Base-by-base conservation (phyloP, 64 coral and sea anemone genomes). In the Cladopsammia gracilis region DNA sequence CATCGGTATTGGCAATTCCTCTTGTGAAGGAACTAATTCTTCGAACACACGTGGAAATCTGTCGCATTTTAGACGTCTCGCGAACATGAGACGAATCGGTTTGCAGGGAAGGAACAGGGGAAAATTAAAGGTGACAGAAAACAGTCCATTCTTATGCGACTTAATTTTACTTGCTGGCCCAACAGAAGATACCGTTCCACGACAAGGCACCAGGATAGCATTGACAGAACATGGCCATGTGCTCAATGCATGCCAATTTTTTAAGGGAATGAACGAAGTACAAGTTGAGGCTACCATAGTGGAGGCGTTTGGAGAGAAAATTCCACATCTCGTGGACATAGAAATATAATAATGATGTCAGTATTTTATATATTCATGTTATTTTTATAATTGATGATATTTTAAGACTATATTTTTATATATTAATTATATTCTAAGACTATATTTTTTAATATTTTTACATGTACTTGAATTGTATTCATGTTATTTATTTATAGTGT, bases 251-350 rank as follows among this genome's bases (percentile, higher is more conserved):
- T 86, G 80, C 46, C 60, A n/a, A 47, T 93, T 87, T 49, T 5
- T 64, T 46, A 93, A 84, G 4, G 60, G 12, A 7, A 93, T 87
- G 82, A 56, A 70, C 1, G 91, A 93, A 78, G 44, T 79, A 26
- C 26, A 93, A 24, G 91, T 93, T 2, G 53, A 93, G 13, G 14
- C 73, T 51, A 77, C 91, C 14, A 93, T 93, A n/a, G 61, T 87
- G 13, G 91, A 93, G 82, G 91, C 91, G 11, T 93, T 78, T 57
- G 82, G 59, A 22, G 74, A 87, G 2, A 93, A 83, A 73, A 84
- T 84, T 16, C 80, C 45, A 22, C 58, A 25, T 26, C 64, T 84
- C 19, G 57, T 66, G 58, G 58, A 84, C 25, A 43, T 84, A 16
- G 59, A 84, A 48, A 84, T 84, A n/a, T n/a, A n/a, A n/a, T n/a